Evolutionary conservation across 2,797 vertebrate genomes (phyloP).

Genomic region (Typhlichthys subterraneus): DNA sequence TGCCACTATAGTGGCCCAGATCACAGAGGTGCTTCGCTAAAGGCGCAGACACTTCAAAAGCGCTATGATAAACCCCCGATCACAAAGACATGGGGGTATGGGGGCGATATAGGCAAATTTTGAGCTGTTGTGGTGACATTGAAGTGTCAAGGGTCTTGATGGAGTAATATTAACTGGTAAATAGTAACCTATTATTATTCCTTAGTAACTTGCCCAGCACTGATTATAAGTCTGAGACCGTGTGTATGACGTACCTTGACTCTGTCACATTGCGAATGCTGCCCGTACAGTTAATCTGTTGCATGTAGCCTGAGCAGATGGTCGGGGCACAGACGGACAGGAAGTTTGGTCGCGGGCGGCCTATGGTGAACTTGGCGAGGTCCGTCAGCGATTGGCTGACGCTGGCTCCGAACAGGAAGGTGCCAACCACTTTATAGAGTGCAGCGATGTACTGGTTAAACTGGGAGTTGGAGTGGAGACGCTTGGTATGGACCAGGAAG

Average conservation of each 20-base stretch:
- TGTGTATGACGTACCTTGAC: slow-evolving; percentile 80
- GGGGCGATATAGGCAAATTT: too few relatives aligned
- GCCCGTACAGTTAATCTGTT: slow-evolving; percentile 85
- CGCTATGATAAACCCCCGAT: too few relatives aligned
- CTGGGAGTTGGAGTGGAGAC: slow-evolving; percentile 86
- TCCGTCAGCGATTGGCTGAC: slow-evolving; percentile 94
- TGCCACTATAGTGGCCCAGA: too few relatives aligned
- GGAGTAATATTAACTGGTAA: too few relatives aligned
- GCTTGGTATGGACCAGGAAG: slow-evolving; percentile 86
- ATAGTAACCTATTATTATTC: too few relatives aligned
- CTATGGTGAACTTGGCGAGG: slow-evolving; percentile 93
- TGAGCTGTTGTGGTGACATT: too few relatives aligned
- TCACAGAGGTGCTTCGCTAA: too few relatives aligned
- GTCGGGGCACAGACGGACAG: slow-evolving; percentile 83
- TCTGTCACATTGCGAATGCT: slow-evolving; percentile 78
- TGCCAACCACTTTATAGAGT: slow-evolving; percentile 93
- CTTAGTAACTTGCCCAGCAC: too few relatives aligned
- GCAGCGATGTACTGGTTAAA: slow-evolving; percentile 93
- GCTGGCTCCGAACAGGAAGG: slow-evolving; percentile 87
- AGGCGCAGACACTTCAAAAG: too few relatives aligned
- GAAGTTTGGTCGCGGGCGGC: slow-evolving; percentile 91
- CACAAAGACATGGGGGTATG: too few relatives aligned
- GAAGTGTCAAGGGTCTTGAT: too few relatives aligned
- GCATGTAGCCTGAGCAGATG: slow-evolving; percentile 82
- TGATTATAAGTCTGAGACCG: too few relatives aligned